phyloP scores from a whole-genome alignment of 2,888 invertebrate species.

The Lasiommata megera region DNA sequence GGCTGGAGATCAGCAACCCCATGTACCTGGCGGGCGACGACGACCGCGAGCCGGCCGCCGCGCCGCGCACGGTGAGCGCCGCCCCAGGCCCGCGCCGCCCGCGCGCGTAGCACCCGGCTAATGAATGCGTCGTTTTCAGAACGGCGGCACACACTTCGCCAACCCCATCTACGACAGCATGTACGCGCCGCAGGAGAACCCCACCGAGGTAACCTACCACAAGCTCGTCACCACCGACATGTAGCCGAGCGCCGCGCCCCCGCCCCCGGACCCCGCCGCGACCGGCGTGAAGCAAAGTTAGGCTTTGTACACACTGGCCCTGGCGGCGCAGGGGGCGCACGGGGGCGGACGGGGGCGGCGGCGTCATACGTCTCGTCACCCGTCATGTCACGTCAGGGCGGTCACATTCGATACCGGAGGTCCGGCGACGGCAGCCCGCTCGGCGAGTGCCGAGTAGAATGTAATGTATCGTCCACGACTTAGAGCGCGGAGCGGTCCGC shows the following conservation, averaged over 20 bases:
- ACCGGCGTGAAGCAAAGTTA: no score
- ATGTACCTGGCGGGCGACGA: constrained; percentile 89
- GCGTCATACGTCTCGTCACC: no score
- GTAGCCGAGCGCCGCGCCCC: not conserved
- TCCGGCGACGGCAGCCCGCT: no score
- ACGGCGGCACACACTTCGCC: constrained; percentile 86
- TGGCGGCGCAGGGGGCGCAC: no score
- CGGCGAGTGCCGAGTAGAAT: no score
- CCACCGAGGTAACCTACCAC: constrained; percentile 47
- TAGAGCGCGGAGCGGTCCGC: no score
- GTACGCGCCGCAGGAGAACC: constrained; percentile 76
- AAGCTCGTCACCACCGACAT: not conserved
- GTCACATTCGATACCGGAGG: no score
- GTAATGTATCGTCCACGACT: no score
- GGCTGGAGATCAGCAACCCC: constrained; percentile 90
- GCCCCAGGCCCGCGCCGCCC: not conserved
- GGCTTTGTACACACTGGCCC: no score
- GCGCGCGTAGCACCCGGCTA: not conserved
- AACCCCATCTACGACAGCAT: constrained; percentile 94
- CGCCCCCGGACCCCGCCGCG: constrained; percentile 5
- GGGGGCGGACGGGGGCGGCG: no score
- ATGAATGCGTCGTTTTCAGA: constrained; percentile 43
- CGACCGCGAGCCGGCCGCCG: constrained; percentile 69
- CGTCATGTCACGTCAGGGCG: no score
- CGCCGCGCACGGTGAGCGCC: constrained; percentile 25